Percentiles rank a stretch among this genome's conserved stretches.
These are phyloP conservation scores for Drosophila atroscutellata DNA, from an alignment of 2,888 invertebrate genomes.

Conservation along the genomic window DNA sequence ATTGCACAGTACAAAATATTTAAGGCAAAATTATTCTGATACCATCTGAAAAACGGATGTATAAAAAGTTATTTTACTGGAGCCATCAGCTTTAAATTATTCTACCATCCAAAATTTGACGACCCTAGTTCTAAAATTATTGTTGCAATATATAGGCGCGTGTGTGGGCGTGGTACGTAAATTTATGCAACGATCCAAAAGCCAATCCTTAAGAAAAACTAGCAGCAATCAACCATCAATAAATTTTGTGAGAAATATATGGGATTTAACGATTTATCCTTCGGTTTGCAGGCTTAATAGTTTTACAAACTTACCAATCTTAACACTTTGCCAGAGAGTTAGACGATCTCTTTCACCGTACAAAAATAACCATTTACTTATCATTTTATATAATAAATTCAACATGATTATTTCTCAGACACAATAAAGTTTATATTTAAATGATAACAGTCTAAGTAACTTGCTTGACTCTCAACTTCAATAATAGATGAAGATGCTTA, in stretches of 20 bases:
- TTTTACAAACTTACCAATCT: not conserved
- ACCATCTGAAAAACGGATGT: not conserved
- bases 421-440: not conserved
- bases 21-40: not conserved
- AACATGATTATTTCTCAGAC: not conserved
- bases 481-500: not conserved
- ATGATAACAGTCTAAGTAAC: not conserved
- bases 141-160: not conserved
- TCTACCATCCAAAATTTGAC: not conserved
- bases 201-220: not conserved
- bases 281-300: not conserved
- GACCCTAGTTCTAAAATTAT: not conserved
- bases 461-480: not conserved
- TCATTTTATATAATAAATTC: not conserved
- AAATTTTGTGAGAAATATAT: not conserved
- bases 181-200: not conserved
- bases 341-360: not conserved
- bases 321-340: not conserved
- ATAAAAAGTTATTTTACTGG: not conserved
- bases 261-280: not conserved
- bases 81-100: not conserved
- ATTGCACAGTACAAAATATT: not conserved
- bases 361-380: not conserved
- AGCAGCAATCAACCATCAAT: not conserved
- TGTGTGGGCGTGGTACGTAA: not conserved